Percentiles rank a stretch among this genome's conserved stretches.
phyloP scores from a whole-genome alignment of 2,113 vertebrate genomes.

The Gymnorhina tibicen region DNA sequence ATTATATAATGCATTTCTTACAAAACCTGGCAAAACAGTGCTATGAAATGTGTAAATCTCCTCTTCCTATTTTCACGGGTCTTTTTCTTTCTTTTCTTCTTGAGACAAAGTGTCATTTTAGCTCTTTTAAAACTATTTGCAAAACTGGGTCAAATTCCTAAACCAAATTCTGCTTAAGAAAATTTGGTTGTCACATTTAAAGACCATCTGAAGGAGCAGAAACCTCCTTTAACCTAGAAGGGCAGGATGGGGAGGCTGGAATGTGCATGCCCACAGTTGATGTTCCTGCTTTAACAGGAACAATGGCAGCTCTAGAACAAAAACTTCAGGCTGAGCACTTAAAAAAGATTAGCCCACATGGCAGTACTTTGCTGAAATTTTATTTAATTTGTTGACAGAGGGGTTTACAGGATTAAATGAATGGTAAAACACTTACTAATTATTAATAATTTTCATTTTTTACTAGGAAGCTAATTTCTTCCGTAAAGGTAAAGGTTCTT shows the following conservation, averaged over 20 bases:
- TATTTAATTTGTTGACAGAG: constrained; percentile 33
- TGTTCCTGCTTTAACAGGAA: background rate
- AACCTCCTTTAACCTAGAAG: background rate
- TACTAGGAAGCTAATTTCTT: constrained; percentile 53
- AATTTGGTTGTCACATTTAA: background rate
- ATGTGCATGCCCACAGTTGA: background rate
- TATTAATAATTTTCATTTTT: constrained; percentile 59
- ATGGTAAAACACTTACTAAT: constrained; percentile 50
- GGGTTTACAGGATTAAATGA: constrained; percentile 8
- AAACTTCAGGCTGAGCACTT: background rate
- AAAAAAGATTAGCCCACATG: background rate
- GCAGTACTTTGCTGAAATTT: background rate
- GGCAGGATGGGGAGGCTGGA: background rate
- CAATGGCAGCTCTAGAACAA: background rate
- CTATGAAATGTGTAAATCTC: background rate
- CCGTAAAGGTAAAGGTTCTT: constrained; percentile 43
- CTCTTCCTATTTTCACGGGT: background rate
- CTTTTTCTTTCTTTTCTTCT: background rate
- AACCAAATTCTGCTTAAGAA: background rate
- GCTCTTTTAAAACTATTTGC: background rate
- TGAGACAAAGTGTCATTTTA: background rate
- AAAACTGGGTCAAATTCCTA: constrained; percentile 13
- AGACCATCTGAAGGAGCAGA: background rate
- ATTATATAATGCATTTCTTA: background rate
- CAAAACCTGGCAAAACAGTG: background rate